A percentile compares a stretch with the other conserved stretches of the same genome.
These are phyloP conservation scores for Drosophila prosaltans DNA, from an alignment of 1,140 invertebrate species.

Conservation along the genomic window DNA sequence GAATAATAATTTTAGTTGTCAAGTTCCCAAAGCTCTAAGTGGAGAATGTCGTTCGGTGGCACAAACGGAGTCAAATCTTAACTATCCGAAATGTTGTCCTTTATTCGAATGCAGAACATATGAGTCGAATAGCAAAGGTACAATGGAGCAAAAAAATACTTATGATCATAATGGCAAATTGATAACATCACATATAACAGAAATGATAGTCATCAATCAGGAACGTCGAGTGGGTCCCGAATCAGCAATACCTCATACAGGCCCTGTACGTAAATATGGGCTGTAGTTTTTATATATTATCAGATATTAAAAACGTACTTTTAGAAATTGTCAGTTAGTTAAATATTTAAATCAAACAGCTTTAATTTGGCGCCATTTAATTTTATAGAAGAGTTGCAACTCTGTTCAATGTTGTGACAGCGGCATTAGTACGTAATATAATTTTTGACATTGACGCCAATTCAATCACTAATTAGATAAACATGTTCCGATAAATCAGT, in stretches of 20 bases:
- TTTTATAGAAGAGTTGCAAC: too few species aligned
- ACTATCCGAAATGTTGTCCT: slow-evolving; percentile 75
- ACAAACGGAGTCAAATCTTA: slow-evolving; percentile 34
- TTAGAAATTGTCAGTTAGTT: slow-evolving; percentile 17
- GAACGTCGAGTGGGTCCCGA: background rate
- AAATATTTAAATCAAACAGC: background rate
- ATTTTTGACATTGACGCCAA: too few species aligned
- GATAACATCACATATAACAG: slow-evolving; percentile 43
- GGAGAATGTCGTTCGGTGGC: slow-evolving; percentile 56
- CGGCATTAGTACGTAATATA: too few species aligned
- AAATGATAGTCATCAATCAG: slow-evolving; percentile 47
- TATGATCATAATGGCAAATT: slow-evolving; percentile 68
- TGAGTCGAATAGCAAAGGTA: slow-evolving; percentile 30
- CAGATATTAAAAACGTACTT: background rate
- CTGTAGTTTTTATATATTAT: slow-evolving; percentile 21
- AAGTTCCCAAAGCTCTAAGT: slow-evolving; percentile 44
- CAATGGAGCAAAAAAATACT: slow-evolving; percentile 53
- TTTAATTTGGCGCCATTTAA: slow-evolving; percentile 4
- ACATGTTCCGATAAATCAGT: too few species aligned
- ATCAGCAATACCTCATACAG: background rate
- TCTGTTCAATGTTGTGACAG: too few species aligned
- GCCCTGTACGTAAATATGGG: slow-evolving; percentile 49
- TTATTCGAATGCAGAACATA: slow-evolving; percentile 67
- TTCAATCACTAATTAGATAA: too few species aligned
- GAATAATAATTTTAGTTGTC: slow-evolving; percentile 47